phyloP scores from a whole-genome alignment of 2,888 invertebrate genomes.

The Standfussiana lucernea region DNA sequence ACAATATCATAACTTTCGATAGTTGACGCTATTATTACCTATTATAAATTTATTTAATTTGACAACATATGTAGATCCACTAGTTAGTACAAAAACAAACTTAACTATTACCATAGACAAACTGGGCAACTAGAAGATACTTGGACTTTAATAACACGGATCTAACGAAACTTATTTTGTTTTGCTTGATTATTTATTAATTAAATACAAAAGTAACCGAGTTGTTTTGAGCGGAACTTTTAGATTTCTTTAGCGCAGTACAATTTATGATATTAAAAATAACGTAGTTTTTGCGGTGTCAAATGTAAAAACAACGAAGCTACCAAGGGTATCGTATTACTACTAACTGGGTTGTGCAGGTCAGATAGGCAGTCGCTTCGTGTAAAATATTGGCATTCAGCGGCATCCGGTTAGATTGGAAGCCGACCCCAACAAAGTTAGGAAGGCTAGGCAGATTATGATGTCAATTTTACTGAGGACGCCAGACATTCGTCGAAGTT shows the following conservation, averaged over 20 bases:
- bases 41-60: too few species aligned
- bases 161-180: background rate
- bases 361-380: background rate
- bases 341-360: background rate
- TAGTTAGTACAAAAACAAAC: too few species aligned
- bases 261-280: background rate
- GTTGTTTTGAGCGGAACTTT: constrained; percentile 3
- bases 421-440: background rate
- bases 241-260: background rate
- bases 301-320: background rate
- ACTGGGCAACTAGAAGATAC: background rate
- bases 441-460: background rate
- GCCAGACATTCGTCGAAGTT: background rate
- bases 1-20: constrained; percentile 1
- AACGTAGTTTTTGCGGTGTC: background rate
- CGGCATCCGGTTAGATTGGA: background rate
- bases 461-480: background rate
- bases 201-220: background rate
- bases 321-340: background rate
- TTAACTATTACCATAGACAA: background rate
- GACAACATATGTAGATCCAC: too few species aligned
- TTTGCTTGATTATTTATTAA: background rate
- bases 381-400: background rate
- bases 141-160: background rate
- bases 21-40: background rate